phyloP scores from a whole-genome alignment of 2,888 invertebrate genomes.

The Rhaphigaster nebulosa region DNA sequence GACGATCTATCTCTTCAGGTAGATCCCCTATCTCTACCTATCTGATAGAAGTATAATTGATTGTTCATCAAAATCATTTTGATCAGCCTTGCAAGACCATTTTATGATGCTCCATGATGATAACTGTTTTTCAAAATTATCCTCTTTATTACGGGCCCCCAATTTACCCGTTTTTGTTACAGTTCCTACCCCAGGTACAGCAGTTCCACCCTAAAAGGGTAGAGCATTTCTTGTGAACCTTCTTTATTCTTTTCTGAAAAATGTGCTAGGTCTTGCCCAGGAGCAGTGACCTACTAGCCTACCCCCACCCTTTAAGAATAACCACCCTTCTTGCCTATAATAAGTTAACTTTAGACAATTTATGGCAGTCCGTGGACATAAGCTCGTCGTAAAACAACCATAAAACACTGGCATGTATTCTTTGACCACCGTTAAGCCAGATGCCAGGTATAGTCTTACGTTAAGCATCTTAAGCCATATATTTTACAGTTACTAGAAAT shows the following conservation, averaged over 20 bases:
- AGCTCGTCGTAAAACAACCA: neutral
- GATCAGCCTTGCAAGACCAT: neutral
- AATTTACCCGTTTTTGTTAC: constrained; percentile 7
- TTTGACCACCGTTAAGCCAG: neutral
- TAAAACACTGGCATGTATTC: neutral
- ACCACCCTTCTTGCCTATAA: neutral
- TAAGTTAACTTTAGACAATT: neutral
- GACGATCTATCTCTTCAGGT: too few relatives aligned
- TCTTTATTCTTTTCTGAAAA: neutral
- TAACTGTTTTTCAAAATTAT: neutral
- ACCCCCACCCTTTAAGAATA: neutral
- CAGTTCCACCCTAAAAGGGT: neutral
- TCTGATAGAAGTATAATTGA: neutral
- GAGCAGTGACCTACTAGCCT: neutral
- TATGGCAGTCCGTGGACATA: neutral
- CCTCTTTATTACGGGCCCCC: neutral
- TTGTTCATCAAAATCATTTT: neutral
- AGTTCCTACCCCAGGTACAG: neutral
- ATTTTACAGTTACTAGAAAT: neutral
- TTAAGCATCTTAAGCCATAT: neutral
- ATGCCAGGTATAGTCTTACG: neutral
- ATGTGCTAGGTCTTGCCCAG: neutral
- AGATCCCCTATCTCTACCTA: neutral
- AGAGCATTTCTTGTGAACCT: neutral
- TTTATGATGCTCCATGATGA: neutral